Evolutionary conservation across 2,113 vertebrate genomes (phyloP), one percentile per base, ranked within the genome.

Genomic region (Lagopus muta): DNA sequence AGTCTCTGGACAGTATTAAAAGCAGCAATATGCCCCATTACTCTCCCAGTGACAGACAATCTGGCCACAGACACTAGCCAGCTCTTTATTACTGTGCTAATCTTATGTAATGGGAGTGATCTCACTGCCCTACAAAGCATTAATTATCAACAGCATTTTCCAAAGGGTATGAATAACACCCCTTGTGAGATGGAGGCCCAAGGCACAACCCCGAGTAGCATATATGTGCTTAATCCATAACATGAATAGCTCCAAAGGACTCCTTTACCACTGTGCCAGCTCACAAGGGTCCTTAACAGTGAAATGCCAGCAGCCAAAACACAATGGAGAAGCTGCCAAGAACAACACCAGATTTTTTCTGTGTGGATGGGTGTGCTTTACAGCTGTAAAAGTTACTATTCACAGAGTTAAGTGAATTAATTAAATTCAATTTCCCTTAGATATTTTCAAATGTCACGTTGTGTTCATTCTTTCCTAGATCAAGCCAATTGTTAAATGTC

Each of bases 141-240:
- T 97, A 97, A 97, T 98, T 98, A 98, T 97, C 97, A 96, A 84
- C 96, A 96, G 97, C 82, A 70, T 96, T 97, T 98, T 97, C 97
- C 93, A 94, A 93, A 96, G 95, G 95, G 93, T 95, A 89, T 96
- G 93, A 97, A 96, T 94, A 96, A 76, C 95, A 92, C 94, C 73
- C 90, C 70, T 96, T 71, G 85, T 91, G 97, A 97, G 96, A 96
- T 11, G 45, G 95, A 89, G 94, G 91, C 89, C 95, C 92, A 78
- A 67, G 69, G 96, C 96, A 90, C 76, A 78, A 90, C 86, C 94
- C 83, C 75, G 70, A 54, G 38, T 86, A 94, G 93, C 85, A 45
- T 90, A 45, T 90, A 91, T 91, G 89, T 24, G 32, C 83, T 96
- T 96, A 96, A 95, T 96, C 95, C 78, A 92, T 67, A 87, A 60